Conservation (phyloP, 2,113 vertebrate species). For the Istiophorus platypterus region DNA sequence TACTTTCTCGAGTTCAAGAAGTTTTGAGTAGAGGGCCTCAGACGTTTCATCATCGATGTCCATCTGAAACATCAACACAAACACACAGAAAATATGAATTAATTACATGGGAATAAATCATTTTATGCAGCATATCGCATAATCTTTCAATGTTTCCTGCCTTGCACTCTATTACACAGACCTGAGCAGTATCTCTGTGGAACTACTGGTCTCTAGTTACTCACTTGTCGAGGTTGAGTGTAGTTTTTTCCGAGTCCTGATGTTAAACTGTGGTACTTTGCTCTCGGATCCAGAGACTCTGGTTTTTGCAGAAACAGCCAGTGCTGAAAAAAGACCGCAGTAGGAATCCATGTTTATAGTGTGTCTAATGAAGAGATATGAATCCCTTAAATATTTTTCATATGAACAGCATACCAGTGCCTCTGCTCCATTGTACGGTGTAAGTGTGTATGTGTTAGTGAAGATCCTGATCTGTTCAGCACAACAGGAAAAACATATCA, state of each 20-base stretch:
- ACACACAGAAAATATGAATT: neutral
- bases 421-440: slow-evolving; percentile 91
- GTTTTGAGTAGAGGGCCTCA: slow-evolving; percentile 85
- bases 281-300: slow-evolving; percentile 86
- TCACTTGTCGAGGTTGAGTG: slow-evolving; percentile 82
- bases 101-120: neutral
- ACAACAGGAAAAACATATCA: slow-evolving; percentile 9
- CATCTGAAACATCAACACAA: slow-evolving; percentile 83
- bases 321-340: slow-evolving; percentile 78
- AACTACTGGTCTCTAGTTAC: neutral
- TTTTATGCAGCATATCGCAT: neutral
- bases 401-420: slow-evolving; percentile 87
- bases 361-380: neutral
- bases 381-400: neutral
- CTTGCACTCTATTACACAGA: neutral
- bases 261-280: slow-evolving; percentile 90
- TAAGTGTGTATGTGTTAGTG: slow-evolving; percentile 91
- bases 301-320: slow-evolving; percentile 90
- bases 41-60: slow-evolving; percentile 87
- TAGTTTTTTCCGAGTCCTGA: slow-evolving; percentile 88
- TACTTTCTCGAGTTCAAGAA: slow-evolving; percentile 87
- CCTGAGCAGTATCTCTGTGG: neutral
- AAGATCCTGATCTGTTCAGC: slow-evolving; percentile 90
- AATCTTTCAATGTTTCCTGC: neutral
- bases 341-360: neutral